These are phyloP conservation scores for Prinia subflava DNA, from an alignment of 2,113 vertebrate species.

Conservation along the genomic window DNA sequence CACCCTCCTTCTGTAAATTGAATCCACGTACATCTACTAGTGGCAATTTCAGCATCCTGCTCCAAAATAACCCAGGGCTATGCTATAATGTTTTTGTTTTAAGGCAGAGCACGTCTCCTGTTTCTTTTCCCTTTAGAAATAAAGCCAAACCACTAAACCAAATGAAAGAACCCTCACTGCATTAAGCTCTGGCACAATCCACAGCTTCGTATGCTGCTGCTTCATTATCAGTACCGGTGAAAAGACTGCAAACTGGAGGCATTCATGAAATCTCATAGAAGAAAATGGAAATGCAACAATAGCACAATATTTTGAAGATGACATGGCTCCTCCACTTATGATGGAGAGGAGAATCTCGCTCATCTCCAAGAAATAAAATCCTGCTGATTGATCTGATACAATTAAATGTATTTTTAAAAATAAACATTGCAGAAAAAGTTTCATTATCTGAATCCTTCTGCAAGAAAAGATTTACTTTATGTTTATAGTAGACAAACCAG, in stretches of 20 bases:
- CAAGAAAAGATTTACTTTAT: not conserved
- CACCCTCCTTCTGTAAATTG: not conserved
- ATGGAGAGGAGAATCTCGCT: not conserved
- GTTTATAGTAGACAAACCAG: not conserved
- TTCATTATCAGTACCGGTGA: not conserved
- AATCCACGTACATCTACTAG: not conserved
- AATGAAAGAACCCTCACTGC: not conserved
- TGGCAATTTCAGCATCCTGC: slow-evolving; percentile 8
- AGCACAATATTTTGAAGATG: not conserved
- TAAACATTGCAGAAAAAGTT: not conserved
- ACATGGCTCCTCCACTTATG: not conserved
- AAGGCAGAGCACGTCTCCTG: not conserved
- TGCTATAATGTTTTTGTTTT: not conserved
- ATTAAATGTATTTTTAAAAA: not conserved
- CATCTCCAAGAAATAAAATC: not conserved
- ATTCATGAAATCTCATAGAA: not conserved
- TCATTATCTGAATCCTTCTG: not conserved
- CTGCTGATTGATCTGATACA: not conserved
- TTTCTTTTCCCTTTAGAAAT: not conserved
- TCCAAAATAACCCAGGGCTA: slow-evolving; percentile 39
- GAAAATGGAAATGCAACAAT: not conserved
- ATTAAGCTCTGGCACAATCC: not conserved
- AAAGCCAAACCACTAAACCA: not conserved
- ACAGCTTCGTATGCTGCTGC: not conserved
- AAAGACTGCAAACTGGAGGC: not conserved